Base-by-base conservation (phyloP, 2,113 vertebrate species). In the Protobothrops flavoviridis region DNA sequence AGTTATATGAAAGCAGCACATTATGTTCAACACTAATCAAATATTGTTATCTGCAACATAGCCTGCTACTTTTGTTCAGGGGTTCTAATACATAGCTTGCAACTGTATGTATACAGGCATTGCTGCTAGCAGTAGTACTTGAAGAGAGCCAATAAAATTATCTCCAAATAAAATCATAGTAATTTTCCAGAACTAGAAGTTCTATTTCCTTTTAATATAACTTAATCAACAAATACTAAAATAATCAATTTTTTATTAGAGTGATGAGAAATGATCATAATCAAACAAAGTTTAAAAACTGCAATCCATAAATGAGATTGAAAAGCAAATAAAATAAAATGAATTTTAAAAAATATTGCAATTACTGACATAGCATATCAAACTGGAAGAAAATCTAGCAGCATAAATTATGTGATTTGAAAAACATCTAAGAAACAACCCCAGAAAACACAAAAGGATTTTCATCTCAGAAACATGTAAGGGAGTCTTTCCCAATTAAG, bases 1-100 rank as follows among this genome's bases (percentile, higher is more conserved):
- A 3, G 57, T 91, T 92, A 93, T 93, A 88, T 7, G 64, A 59
- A 94, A 96, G 94, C n/a, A 69, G 88, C 56, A 39, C 23, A 94
- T 53, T 74, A 90, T 81, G 93, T 94, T 94, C 52, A 95, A 94
- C 91, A 1, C 10, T 87, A 29, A 45, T 43, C 12, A 20, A 93
- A 4, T 90, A 56, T 59, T 87, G 23, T 50, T 24, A 91, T 90
- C 89, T 17, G 52, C 39, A 91, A 87, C 15, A 43, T 7, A 43
- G 43, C 26, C 56, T 88, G 0, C 52, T 53, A 48, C 90, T 85
- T 39, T 0, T 94, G 93, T 59, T 29, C 45, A 29, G 23, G 9
- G 43, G 69, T 94, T 20, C 21, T 94, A 91, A 15, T 1, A 91
- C 94, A 93, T 89, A 48, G 59, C 26, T 20, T n/a, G 59, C 5